Evolutionary conservation across 2,113 vertebrate species (phyloP).

Genomic region (Orthonyx spaldingii): DNA sequence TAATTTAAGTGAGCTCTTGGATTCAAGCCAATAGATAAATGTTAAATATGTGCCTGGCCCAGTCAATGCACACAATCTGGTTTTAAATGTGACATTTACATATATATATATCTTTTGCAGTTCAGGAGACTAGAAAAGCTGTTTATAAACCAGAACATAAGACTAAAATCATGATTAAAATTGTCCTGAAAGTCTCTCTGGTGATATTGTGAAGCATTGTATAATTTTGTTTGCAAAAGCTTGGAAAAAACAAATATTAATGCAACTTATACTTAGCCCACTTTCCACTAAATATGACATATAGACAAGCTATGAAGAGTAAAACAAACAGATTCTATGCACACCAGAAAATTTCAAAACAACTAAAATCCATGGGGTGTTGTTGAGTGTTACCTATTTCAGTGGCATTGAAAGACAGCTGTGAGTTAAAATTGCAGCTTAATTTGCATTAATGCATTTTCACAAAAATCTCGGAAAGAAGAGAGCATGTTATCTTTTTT

Average conservation of each 20-base stretch:
- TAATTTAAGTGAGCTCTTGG: constrained; percentile 19
- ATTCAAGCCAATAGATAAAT: constrained; percentile 19
- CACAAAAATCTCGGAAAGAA: background rate
- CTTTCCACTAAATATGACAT: background rate
- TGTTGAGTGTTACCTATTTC: background rate
- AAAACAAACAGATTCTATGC: background rate
- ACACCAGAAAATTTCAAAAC: background rate
- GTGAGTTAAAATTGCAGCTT: constrained; percentile 5
- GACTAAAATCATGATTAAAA: background rate
- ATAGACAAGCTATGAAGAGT: background rate
- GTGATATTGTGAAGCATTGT: background rate
- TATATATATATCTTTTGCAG: background rate
- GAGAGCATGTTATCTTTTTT: background rate
- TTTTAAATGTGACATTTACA: constrained; percentile 48
- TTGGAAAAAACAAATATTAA: background rate
- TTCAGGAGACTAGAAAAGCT: background rate
- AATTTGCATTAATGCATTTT: constrained; percentile 14
- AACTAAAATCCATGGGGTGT: background rate
- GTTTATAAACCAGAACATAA: constrained; percentile 28
- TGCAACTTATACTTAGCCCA: background rate
- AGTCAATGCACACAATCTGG: constrained; percentile 22
- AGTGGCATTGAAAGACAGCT: background rate
- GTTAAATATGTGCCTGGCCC: constrained; percentile 1
- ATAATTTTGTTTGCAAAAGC: background rate
- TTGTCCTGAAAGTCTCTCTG: background rate